phyloP scores from a whole-genome alignment of 1,140 invertebrate genomes.

The Portunus trituberculatus region DNA sequence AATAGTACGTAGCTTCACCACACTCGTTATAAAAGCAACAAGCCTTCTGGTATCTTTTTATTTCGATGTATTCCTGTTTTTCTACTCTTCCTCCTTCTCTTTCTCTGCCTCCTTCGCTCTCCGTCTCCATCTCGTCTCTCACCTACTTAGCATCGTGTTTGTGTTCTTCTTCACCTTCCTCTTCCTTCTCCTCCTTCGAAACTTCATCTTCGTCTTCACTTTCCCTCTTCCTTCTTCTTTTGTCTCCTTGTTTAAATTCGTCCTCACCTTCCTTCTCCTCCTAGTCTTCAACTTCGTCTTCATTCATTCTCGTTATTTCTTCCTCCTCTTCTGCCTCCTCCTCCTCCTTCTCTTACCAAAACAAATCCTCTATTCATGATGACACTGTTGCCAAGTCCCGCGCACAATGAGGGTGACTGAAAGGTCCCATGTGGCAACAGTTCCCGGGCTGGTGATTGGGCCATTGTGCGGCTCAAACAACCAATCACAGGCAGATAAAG shows the following conservation, averaged over 20 bases:
- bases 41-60: too few species aligned
- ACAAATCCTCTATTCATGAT: constrained; percentile 27
- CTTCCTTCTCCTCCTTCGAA: not conserved
- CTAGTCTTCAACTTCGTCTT: not conserved
- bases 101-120: not conserved
- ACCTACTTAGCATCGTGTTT: not conserved
- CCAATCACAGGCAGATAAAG: constrained; percentile 69
- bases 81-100: too few species aligned
- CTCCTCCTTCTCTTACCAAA: not conserved
- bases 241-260: not conserved
- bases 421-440: constrained; percentile 39
- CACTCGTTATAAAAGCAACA: too few species aligned
- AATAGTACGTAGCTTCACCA: too few species aligned
- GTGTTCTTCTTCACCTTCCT: not conserved
- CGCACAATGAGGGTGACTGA: constrained; percentile 26
- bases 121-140: not conserved
- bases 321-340: not conserved
- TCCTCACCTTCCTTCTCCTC: not conserved
- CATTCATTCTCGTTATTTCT: too few species aligned
- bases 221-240: not conserved
- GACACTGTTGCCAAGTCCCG: constrained; percentile 41
- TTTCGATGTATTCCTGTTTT: too few species aligned
- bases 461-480: constrained; percentile 49
- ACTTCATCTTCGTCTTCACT: not conserved
- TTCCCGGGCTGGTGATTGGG: not conserved